A percentile compares a stretch with the other conserved stretches of the same genome.
phyloP scores from a whole-genome alignment of 2,797 vertebrate genomes.

The Peromyscus aztecus region DNA sequence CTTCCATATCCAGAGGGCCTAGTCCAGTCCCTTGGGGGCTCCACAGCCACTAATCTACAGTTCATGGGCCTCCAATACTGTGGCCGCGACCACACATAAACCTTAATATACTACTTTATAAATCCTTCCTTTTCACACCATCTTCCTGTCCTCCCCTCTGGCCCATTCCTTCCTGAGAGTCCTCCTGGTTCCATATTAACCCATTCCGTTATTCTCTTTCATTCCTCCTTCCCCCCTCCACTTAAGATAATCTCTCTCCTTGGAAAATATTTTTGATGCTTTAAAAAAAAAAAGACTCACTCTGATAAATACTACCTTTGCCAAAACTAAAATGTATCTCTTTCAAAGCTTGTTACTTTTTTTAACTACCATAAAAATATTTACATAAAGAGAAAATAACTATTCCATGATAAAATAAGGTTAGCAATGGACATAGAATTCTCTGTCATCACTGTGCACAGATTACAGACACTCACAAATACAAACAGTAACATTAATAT shows the following conservation, averaged over 20 bases:
- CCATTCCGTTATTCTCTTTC: no score
- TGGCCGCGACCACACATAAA: no score
- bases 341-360: background rate
- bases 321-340: background rate
- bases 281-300: background rate
- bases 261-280: background rate
- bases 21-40: no score
- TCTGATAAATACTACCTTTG: background rate
- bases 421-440: background rate
- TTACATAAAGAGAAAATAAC: background rate
- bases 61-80: no score
- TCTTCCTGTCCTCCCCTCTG: background rate
- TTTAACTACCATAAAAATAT: background rate
- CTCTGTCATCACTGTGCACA: background rate
- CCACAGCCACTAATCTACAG: no score
- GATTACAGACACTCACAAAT: background rate
- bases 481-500: background rate
- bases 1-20: no score
- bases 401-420: background rate
- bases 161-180: background rate
- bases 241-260: background rate
- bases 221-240: background rate
- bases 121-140: fast-evolving
- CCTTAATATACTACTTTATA: background rate
- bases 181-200: background rate